A percentile compares a stretch with the other conserved stretches of the same genome.
These are phyloP conservation scores for Marasmarcha lunaedactyla DNA, from an alignment of 2,888 invertebrate species.

Conservation along the genomic window DNA sequence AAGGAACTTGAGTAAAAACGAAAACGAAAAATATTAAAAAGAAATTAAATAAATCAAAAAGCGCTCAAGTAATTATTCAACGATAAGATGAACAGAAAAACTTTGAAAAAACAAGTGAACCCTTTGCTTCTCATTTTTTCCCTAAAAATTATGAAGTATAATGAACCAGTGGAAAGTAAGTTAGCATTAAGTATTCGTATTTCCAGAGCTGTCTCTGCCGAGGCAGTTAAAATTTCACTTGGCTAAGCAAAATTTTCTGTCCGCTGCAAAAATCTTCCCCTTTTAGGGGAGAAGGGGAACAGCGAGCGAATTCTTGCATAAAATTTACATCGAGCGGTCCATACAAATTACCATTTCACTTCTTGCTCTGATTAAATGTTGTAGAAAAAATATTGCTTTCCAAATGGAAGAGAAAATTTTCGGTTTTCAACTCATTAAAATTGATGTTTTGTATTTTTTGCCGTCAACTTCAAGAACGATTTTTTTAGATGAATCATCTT, in stretches of 20 bases:
- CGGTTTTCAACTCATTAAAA: conserved; percentile 66
- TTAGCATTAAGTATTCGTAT: conserved; percentile 67
- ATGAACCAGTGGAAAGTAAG: conserved; percentile 65
- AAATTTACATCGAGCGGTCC: conserved; percentile 70
- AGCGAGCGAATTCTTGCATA: conserved; percentile 65
- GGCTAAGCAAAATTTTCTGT: conserved; percentile 69
- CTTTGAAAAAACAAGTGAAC: conserved; percentile 24
- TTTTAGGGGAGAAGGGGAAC: conserved; percentile 50
- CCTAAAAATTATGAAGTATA: conserved; percentile 63
- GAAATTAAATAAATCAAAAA: conserved; percentile 15
- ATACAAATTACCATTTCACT: conserved; percentile 70
- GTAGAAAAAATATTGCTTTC: conserved; percentile 69
- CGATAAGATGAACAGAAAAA: conserved; percentile 13
- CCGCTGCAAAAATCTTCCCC: conserved; percentile 66
- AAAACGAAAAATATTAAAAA: neutral
- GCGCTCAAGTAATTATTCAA: neutral
- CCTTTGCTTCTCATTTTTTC: conserved; percentile 48
- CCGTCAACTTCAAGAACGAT: conserved; percentile 26
- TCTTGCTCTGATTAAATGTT: conserved; percentile 70
- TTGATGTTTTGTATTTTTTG: conserved; percentile 57
- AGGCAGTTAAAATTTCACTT: conserved; percentile 70
- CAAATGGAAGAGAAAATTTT: conserved; percentile 65
- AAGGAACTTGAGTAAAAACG: neutral
- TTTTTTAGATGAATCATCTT: conserved; percentile 15
- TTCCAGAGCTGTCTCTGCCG: conserved; percentile 64